phyloP scores from a whole-genome alignment of 2,113 vertebrate species.

The Sialia sialis region DNA sequence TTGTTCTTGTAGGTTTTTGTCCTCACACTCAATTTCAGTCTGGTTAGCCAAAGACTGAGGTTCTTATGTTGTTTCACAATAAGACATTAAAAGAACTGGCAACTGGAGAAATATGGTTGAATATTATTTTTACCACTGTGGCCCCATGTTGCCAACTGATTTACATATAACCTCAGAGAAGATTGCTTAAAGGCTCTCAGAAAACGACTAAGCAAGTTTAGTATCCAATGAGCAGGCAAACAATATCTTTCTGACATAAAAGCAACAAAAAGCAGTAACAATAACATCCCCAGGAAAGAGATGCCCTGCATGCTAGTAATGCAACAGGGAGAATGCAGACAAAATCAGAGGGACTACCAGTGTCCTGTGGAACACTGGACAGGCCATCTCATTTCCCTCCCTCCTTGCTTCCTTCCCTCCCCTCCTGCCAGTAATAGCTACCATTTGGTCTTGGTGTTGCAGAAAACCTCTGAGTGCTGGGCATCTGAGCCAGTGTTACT shows the following conservation, averaged over 20 bases:
- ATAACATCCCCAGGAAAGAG: background rate
- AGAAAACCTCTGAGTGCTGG: background rate
- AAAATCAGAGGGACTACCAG: background rate
- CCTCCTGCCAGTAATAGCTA: background rate
- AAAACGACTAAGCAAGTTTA: background rate
- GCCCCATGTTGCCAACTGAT: background rate
- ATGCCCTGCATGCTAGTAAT: background rate
- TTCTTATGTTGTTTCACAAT: slow-evolving; percentile 17
- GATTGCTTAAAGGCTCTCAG: background rate
- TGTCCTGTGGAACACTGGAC: background rate
- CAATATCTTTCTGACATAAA: background rate
- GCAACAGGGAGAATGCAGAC: background rate
- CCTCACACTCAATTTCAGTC: slow-evolving; percentile 35
- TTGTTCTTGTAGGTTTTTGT: background rate
- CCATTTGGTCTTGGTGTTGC: background rate
- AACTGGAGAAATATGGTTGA: background rate
- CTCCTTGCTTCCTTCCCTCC: background rate
- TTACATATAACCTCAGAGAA: slow-evolving; percentile 23
- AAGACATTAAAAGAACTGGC: background rate
- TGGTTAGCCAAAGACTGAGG: slow-evolving; percentile 18
- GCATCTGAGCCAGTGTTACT: accelerated
- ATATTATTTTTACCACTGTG: background rate
- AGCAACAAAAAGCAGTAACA: background rate
- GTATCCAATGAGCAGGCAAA: background rate
- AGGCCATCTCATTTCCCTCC: accelerated